phyloP scores from a whole-genome alignment of 2,797 vertebrate species.

The Sebastes itinus region DNA sequence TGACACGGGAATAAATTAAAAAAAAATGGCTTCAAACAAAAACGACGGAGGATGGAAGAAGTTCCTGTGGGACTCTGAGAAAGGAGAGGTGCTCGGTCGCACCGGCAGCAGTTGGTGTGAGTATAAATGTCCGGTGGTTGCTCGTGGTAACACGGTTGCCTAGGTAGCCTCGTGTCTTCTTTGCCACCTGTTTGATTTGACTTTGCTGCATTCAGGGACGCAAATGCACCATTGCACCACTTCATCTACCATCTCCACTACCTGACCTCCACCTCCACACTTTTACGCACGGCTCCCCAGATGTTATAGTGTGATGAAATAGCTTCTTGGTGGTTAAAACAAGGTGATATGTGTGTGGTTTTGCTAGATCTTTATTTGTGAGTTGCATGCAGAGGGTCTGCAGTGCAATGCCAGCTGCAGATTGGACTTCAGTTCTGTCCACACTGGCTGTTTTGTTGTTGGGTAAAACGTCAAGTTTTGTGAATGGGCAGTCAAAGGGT shows the following conservation, averaged over 20 bases:
- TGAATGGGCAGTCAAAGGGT: constrained; percentile 73
- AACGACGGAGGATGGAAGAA: constrained; percentile 94
- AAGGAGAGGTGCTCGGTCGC: constrained; percentile 90
- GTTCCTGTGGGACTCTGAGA: constrained; percentile 95
- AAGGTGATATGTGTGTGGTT: accelerated
- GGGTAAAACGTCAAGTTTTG: constrained; percentile 2
- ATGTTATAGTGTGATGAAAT: background rate
- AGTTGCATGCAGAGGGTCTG: background rate
- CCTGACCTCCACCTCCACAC: background rate
- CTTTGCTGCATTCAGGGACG: constrained; percentile 62
- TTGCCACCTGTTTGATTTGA: constrained; percentile 80
- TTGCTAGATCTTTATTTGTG: background rate
- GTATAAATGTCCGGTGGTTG: constrained; percentile 37
- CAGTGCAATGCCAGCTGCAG: background rate
- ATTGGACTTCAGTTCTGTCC: background rate
- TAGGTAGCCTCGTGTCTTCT: constrained; percentile 25
- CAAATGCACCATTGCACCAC: background rate
- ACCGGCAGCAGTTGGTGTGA: constrained; percentile 95
- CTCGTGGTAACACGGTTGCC: too few relatives aligned
- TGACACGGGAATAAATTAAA: background rate
- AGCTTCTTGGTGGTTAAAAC: background rate
- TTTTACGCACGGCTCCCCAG: background rate
- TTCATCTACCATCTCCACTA: background rate
- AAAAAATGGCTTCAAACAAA: constrained; percentile 89
- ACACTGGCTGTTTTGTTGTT: background rate